phyloP scores from a whole-genome alignment of 2,113 vertebrate genomes.

The Labeo rohita region DNA sequence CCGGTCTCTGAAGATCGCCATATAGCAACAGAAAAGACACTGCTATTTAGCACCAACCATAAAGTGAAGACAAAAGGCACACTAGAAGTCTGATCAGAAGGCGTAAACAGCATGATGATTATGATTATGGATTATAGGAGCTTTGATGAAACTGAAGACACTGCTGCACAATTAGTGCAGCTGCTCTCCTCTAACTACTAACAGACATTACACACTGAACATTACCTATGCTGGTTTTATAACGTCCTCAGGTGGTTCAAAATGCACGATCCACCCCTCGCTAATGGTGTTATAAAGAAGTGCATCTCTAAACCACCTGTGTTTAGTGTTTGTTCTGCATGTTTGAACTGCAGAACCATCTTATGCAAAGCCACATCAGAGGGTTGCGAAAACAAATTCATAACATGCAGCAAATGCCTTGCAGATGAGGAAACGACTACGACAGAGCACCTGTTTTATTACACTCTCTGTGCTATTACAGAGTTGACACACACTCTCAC shows the following conservation, averaged over 20 bases:
- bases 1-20: neutral
- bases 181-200: neutral
- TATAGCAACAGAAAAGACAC: neutral
- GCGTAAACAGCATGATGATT: neutral
- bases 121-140: neutral
- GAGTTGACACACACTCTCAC: conserved; percentile 7
- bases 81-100: neutral
- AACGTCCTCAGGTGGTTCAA: neutral
- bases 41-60: neutral
- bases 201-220: neutral
- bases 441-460: neutral
- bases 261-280: neutral
- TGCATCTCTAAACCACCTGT: neutral
- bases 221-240: neutral
- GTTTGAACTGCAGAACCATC: neutral
- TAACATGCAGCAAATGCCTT: neutral
- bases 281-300: neutral
- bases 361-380: neutral
- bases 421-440: neutral
- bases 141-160: conserved; percentile 10
- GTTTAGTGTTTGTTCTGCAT: neutral
- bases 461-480: neutral
- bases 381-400: neutral
- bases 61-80: neutral
- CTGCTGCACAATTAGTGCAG: neutral